Conservation (phyloP, 1,140 invertebrate genomes). For the Belonocnema kinseyi region DNA sequence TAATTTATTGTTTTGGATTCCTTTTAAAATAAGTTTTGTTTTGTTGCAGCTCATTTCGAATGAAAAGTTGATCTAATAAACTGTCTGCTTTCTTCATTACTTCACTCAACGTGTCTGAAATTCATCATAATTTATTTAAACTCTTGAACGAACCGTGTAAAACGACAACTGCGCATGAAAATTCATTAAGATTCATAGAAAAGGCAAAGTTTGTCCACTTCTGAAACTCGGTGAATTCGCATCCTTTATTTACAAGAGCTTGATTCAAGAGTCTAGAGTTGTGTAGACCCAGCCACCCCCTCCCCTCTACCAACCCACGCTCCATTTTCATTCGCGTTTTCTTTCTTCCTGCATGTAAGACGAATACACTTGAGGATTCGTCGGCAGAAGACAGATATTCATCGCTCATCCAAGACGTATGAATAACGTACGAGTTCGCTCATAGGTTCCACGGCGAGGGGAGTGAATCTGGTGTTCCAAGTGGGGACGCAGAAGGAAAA, state of each 20-base stretch:
- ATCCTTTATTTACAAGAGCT: not conserved
- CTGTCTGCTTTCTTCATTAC: no score
- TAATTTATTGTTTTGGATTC: no score
- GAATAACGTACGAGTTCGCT: constrained; percentile 64
- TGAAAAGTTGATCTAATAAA: no score
- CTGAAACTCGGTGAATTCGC: no score
- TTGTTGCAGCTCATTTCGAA: no score
- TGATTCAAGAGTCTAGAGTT: not conserved
- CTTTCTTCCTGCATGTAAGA: not conserved
- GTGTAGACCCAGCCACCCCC: not conserved
- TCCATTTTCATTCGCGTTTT: constrained; percentile 30
- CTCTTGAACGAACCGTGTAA: no score
- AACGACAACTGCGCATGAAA: no score
- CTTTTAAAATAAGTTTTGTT: no score
- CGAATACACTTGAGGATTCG: constrained; percentile 30
- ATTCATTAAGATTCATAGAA: no score
- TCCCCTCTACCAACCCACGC: not conserved
- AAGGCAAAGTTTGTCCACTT: no score
- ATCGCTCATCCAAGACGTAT: constrained; percentile 63
- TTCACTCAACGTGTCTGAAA: no score
- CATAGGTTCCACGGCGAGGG: constrained; percentile 37
- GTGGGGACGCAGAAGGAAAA: constrained; percentile 17
- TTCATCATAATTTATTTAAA: no score
- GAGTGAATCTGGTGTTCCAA: constrained; percentile 28
- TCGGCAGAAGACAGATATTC: constrained; percentile 54